These are phyloP conservation scores for Chaetorhynchus papuensis DNA, from an alignment of 2,113 vertebrate genomes.

Conservation along the genomic window DNA sequence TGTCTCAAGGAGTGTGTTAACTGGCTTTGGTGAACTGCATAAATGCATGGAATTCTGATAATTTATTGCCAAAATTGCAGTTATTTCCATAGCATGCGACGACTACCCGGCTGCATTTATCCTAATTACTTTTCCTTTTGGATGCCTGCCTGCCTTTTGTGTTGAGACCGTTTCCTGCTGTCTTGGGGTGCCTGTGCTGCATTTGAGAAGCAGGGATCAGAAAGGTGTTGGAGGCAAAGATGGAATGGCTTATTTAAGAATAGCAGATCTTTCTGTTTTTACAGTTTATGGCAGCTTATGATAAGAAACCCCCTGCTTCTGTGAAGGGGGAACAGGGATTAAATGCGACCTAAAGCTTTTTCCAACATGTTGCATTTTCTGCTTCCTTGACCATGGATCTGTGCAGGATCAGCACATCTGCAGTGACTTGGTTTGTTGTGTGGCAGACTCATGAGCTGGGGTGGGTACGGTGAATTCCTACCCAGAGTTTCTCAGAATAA, in stretches of 20 bases:
- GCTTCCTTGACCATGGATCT: accelerated
- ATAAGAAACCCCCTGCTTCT: neutral
- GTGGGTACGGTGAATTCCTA: accelerated
- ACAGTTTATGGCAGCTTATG: neutral
- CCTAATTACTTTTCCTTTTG: neutral
- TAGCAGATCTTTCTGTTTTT: neutral
- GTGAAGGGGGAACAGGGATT: neutral
- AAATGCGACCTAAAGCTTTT: neutral
- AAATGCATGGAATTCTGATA: neutral
- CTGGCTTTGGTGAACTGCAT: neutral
- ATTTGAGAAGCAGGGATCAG: neutral
- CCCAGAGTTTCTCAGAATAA: neutral
- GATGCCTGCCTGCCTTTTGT: neutral
- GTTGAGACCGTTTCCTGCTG: neutral
- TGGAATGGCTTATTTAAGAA: neutral
- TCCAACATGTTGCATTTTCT: neutral
- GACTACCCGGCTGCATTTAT: neutral
- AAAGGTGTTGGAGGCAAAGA: neutral
- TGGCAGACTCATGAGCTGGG: accelerated
- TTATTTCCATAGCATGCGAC: accelerated
- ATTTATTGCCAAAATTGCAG: neutral
- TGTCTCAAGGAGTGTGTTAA: neutral
- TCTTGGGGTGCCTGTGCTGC: neutral
- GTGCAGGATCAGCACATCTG: neutral
- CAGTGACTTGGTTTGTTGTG: neutral